phyloP scores from a whole-genome alignment of 2,888 invertebrate genomes.

The Timema podura region DNA sequence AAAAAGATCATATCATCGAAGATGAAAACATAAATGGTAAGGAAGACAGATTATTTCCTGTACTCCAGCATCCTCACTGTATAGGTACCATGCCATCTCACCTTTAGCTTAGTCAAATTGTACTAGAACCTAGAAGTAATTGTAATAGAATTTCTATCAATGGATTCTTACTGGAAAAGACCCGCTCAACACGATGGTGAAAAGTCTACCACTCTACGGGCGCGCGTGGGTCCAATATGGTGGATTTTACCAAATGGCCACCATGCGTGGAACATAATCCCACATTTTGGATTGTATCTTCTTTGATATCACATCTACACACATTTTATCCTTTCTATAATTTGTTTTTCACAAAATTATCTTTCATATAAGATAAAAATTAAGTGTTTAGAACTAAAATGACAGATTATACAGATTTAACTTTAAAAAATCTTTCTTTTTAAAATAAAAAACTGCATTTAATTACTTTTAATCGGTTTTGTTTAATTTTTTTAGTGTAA shows the following conservation, averaged over 20 bases:
- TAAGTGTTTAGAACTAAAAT: neutral
- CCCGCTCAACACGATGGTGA: constrained; percentile 1
- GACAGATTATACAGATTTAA: too few relatives aligned
- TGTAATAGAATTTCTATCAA: constrained; percentile 1
- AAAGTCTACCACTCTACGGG: constrained; percentile 13
- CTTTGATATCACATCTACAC: neutral
- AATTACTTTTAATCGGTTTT: too few relatives aligned
- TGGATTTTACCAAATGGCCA: too few relatives aligned
- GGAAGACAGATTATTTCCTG: too few relatives aligned
- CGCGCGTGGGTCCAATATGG: neutral
- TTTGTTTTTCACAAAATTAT: neutral
- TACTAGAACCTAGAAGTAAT: neutral
- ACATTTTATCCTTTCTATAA: neutral
- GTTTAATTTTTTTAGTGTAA: too few relatives aligned
- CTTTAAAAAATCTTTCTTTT: too few relatives aligned
- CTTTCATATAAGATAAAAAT: neutral
- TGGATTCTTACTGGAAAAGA: neutral
- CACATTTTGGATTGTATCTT: neutral
- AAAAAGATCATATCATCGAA: too few relatives aligned
- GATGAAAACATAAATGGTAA: too few relatives aligned
- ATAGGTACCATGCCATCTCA: neutral
- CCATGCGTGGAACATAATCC: neutral
- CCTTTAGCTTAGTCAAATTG: neutral
- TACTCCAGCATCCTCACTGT: too few relatives aligned
- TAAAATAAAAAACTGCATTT: too few relatives aligned